Percentiles rank a stretch among this genome's conserved stretches.
Evolutionary conservation across 2,888 invertebrate genomes (phyloP).

Genomic region (Nephrotoma guestfalica): DNA sequence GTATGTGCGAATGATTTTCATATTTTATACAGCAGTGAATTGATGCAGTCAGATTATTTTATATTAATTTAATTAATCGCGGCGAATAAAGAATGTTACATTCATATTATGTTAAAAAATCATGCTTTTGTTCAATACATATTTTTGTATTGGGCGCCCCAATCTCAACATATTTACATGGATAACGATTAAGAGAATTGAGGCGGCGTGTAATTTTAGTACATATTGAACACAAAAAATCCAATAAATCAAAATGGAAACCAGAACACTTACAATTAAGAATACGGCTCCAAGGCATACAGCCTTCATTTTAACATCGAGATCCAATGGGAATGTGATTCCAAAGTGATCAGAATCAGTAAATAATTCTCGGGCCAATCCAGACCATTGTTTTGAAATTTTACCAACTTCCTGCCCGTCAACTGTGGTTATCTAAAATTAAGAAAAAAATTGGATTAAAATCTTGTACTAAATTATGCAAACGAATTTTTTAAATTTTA

Average conservation of each 20-base stretch:
- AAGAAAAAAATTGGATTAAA: conserved; percentile 3
- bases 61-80: neutral
- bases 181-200: neutral
- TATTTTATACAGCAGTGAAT: neutral
- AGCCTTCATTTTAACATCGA: conserved; percentile 69
- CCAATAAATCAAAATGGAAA: neutral
- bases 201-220: neutral
- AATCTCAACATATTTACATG: neutral
- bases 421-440: conserved; percentile 46
- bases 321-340: conserved; percentile 69
- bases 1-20: neutral
- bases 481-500: too few relatives aligned
- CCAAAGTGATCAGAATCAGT: conserved; percentile 76
- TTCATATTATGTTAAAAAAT: neutral
- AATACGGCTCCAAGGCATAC: conserved; percentile 60
- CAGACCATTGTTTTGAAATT: conserved; percentile 78
- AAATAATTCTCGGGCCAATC: conserved; percentile 58
- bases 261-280: conserved; percentile 47
- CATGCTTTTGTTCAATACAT: neutral
- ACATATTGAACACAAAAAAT: neutral
- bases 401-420: conserved; percentile 65
- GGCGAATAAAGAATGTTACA: neutral
- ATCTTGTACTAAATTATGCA: neutral
- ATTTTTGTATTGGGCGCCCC: neutral
- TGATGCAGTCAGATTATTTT: neutral